Base-by-base conservation (phyloP, 2,888 invertebrate genomes). In the Griposia aprilina region DNA sequence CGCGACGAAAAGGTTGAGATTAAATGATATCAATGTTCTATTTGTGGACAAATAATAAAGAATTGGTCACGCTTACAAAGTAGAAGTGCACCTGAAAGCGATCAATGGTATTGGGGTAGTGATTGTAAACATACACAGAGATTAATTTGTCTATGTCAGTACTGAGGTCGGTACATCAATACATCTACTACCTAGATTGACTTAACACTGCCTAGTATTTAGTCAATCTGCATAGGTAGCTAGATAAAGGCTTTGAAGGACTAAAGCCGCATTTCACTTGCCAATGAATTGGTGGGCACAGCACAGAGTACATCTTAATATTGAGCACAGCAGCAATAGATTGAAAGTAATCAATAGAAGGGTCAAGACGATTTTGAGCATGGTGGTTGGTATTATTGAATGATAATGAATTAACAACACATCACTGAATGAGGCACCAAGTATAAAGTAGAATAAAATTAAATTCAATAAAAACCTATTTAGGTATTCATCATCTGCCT, bases 1-100 rank as follows among this genome's bases (percentile, higher is more conserved):
- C 74, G 76, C 45, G 48, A 76, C 55, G 26, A 77, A 78, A 84
- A 73, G 74, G 80, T 78, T 66, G 52, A 81, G 68, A 82, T 80
- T 81, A 73, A 83, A 81, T 83, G 57, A 68, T 36, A 67, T 67
- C 48, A 48, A 82, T 82, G 52, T 36, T 55, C n/a, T 57, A 45
- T 65, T 26, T 23, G 50, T 66, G 52, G 15, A 82, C 65, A 66
- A 60, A 66, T 59, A 76, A 26, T 23, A 5, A 55, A 30, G 68
- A 26, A 81, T 82, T 66, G 26, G 65, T 17, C 36, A 74, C 74
- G 45, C 55, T 81, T 45, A 80, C 66, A 65, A 52, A 36, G 59
- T 23, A 50, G 57, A 10, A 83, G 68, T 63, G 30, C 57, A 81
- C 70, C 52, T 70, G 26, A 80, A 66, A 79, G 52, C 5, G 17